A percentile compares a stretch with the other conserved stretches of the same genome.
Evolutionary conservation across 2,888 invertebrate species (phyloP).

Genomic region (Leptopterna dolabrata): DNA sequence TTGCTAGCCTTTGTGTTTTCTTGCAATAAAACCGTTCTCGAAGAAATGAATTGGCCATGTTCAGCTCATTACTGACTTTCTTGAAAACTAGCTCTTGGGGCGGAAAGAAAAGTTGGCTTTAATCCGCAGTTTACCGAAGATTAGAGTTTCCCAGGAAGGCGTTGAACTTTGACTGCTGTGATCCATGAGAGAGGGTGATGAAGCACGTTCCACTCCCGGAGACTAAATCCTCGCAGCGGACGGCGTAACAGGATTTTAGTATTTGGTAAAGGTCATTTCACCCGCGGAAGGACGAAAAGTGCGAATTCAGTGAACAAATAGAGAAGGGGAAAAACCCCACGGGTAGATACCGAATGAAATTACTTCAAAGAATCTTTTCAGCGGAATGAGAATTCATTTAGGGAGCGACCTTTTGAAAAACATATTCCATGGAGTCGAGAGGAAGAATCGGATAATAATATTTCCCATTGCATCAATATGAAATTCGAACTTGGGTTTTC

Average conservation of each 20-base stretch:
- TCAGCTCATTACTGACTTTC: neutral
- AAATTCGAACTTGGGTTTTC: neutral
- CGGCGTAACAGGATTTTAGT: slow-evolving; percentile 3
- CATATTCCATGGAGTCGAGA: neutral
- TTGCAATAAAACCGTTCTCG: no score
- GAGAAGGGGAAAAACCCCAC: neutral
- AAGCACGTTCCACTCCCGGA: neutral
- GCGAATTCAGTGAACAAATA: neutral
- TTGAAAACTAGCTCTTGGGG: neutral
- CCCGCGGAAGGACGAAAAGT: neutral
- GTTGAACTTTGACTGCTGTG: neutral
- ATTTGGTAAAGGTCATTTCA: neutral
- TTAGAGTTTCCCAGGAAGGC: neutral
- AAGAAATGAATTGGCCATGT: neutral
- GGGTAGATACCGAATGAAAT: neutral
- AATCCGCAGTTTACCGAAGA: neutral
- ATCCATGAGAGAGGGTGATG: neutral
- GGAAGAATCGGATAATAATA: neutral
- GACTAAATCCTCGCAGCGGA: neutral
- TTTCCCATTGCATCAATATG: neutral
- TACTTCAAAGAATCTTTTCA: neutral
- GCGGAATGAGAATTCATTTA: neutral
- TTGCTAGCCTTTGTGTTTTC: no score
- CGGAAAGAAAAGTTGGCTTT: neutral
- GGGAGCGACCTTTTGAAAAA: neutral